Evolutionary conservation across 2,113 vertebrate genomes (phyloP).

Genomic region (Jaculus jaculus): DNA sequence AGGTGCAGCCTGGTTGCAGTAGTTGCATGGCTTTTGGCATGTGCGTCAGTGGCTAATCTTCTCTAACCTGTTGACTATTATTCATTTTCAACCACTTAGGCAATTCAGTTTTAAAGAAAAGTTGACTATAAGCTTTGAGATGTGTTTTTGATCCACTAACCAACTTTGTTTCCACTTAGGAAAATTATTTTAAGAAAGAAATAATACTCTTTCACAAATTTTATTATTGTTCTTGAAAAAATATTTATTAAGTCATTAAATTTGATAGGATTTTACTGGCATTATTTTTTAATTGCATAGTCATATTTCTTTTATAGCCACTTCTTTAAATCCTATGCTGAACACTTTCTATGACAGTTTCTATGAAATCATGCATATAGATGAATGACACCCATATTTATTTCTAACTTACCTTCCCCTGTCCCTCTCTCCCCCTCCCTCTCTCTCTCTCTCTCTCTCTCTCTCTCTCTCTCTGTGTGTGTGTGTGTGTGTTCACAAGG

Average conservation of each 20-base stretch:
- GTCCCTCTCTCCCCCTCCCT: neutral
- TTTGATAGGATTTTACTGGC: neutral
- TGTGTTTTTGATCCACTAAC: neutral
- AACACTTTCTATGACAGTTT: neutral
- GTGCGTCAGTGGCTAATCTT: slow-evolving; percentile 44
- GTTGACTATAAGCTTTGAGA: neutral
- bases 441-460: neutral
- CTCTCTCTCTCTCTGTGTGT: neutral
- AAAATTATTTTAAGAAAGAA: neutral
- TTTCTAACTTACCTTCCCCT: too few species aligned
- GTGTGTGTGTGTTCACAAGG: neutral
- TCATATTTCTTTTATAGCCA: neutral
- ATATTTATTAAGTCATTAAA: neutral
- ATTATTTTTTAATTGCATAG: neutral
- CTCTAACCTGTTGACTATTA: slow-evolving; percentile 21
- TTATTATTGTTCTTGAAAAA: slow-evolving; percentile 10
- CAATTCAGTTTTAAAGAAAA: neutral
- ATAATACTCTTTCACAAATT: neutral
- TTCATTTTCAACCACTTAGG: neutral
- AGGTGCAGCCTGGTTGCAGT: slow-evolving; percentile 64
- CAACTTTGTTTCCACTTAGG: neutral
- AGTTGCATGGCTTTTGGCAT: slow-evolving; percentile 31
- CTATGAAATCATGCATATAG: neutral
- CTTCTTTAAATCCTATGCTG: neutral
- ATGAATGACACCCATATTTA: too few species aligned